phyloP scores from a whole-genome alignment of 2,113 vertebrate species.

The Osmerus eperlanus region DNA sequence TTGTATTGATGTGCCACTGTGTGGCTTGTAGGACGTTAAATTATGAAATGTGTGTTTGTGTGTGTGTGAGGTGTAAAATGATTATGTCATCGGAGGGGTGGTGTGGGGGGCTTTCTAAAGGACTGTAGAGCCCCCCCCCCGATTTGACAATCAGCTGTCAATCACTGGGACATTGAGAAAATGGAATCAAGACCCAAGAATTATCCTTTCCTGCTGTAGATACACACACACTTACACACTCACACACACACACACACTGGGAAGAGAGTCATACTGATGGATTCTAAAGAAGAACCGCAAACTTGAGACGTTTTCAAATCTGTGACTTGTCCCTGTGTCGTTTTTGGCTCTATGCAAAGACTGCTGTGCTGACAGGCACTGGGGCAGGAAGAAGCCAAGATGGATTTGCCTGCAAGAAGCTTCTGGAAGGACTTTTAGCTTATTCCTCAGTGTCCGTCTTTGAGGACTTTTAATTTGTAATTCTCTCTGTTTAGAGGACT shows the following conservation, averaged over 20 bases:
- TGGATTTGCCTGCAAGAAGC: not conserved
- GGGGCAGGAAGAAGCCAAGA: conserved; percentile 46
- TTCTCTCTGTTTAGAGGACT: conserved; percentile 45
- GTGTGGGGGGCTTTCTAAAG: conserved; percentile 31
- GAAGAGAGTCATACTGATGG: not conserved
- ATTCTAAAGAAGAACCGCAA: conserved; percentile 22
- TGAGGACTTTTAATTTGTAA: conserved; percentile 50
- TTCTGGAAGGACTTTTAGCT: too few species aligned
- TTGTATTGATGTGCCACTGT: conserved; percentile 73
- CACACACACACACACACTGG: conserved; percentile 22
- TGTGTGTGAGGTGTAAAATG: conserved; percentile 39
- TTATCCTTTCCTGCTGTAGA: conserved; percentile 20
- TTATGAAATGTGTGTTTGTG: conserved; percentile 48
- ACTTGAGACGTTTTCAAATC: not conserved
- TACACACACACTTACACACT: conserved; percentile 2
- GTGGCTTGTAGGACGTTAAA: conserved; percentile 68
- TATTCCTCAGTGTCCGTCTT: too few species aligned
- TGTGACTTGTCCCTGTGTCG: not conserved
- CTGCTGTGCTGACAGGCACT: conserved; percentile 32
- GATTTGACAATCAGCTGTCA: conserved; percentile 62
- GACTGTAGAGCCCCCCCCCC: conserved; percentile 25
- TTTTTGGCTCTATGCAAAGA: conserved; percentile 65
- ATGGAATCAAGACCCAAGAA: not conserved
- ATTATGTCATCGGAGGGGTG: conserved; percentile 35
- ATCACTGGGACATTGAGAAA: not conserved